Evolutionary conservation across 2,113 vertebrate species (phyloP).

Genomic region (Lophotis ruficrista): DNA sequence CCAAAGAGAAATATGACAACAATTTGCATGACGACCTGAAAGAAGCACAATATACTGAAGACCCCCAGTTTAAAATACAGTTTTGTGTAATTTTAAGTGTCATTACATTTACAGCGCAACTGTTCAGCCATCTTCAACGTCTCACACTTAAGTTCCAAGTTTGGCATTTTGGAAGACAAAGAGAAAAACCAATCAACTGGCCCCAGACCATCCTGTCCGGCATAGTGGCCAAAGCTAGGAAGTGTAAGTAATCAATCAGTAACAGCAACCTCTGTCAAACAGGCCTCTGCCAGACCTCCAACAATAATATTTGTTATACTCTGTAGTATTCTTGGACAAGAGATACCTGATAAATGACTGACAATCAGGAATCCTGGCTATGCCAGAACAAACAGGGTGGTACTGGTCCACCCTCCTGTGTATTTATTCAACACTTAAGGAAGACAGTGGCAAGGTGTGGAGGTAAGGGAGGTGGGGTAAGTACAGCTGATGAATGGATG

Average conservation of each 20-base stretch:
- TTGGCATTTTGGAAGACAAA: neutral
- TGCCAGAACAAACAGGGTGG: neutral
- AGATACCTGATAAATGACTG: neutral
- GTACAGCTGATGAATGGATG: neutral
- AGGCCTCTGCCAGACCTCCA: neutral
- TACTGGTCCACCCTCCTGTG: neutral
- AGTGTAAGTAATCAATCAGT: neutral
- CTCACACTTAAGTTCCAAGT: neutral
- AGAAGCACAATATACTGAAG: neutral
- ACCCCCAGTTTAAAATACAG: neutral
- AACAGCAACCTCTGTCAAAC: neutral
- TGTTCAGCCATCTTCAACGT: neutral
- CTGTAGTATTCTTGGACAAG: neutral
- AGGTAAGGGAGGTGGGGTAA: neutral
- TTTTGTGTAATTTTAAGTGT: neutral
- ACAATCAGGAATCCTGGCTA: neutral
- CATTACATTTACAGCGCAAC: neutral
- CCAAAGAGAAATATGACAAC: neutral
- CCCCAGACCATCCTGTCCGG: neutral
- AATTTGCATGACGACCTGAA: neutral
- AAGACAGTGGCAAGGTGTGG: neutral
- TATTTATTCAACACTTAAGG: neutral
- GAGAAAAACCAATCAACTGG: neutral
- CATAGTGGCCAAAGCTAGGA: neutral
- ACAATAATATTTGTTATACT: neutral